phyloP scores from a whole-genome alignment of 2,888 invertebrate genomes.

The Mellilla xanthometata region DNA sequence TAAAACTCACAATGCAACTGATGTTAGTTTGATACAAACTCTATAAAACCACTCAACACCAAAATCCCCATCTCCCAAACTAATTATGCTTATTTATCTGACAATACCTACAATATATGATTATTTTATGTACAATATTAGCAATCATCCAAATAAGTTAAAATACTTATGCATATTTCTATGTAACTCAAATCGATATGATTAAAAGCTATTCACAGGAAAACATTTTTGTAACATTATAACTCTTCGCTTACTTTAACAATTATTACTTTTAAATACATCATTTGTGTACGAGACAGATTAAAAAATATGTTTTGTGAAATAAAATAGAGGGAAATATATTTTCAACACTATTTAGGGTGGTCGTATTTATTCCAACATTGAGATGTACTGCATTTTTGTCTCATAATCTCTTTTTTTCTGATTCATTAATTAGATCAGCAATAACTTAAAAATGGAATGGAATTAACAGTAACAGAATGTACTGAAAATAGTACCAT shows the following conservation, averaged over 20 bases:
- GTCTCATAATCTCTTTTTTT: conserved; percentile 9
- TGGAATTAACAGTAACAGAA: conserved; percentile 63
- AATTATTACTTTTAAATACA: conserved; percentile 8
- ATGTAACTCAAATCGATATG: conserved; percentile 15
- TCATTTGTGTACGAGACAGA: neutral
- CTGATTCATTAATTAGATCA: conserved; percentile 24
- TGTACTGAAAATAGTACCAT: conserved; percentile 42
- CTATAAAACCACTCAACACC: too few species aligned
- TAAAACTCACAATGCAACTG: too few species aligned
- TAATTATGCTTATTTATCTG: too few species aligned
- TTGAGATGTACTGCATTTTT: conserved; percentile 20
- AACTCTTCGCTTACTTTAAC: conserved; percentile 14
- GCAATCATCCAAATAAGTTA: conserved; percentile 37
- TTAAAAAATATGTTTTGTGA: neutral
- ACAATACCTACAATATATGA: conserved; percentile 46
- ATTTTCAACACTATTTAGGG: conserved; percentile 6
- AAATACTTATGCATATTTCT: conserved; percentile 35
- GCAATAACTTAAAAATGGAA: conserved; percentile 65
- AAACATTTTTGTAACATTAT: conserved; percentile 14
- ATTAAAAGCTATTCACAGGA: conserved; percentile 21
- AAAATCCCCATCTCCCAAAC: too few species aligned
- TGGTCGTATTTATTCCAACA: conserved; percentile 32
- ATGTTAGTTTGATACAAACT: too few species aligned
- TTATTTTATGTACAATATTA: conserved; percentile 56
- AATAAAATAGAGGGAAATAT: neutral